Evolutionary conservation across 1,140 invertebrate genomes (phyloP), one percentile per base, ranked within the genome.

Genomic region (Mylabris phalerata): DNA sequence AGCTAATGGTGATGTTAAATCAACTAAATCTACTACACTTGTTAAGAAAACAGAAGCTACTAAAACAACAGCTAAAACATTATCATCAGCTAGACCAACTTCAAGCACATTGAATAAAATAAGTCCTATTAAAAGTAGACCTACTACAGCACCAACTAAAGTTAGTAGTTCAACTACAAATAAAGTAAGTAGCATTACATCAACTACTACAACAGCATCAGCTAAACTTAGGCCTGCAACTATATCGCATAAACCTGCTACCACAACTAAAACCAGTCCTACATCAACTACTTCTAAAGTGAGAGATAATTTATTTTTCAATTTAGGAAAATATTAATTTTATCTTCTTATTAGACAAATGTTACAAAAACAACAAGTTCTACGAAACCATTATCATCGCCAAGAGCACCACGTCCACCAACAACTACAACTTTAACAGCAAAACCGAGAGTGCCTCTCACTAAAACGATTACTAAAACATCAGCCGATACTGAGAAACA

Each of bases 401-500:
- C 55, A 19, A 51, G 26, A 55, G 45, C 27, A 41, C 50, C 68
- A 48, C 50, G 26, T 26, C 55, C 32, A 54, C 57, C 54, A 42
- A 26, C 56, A 64, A 52, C 63, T 47, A 60, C 71, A 38, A 56
- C 61, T 32, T 50, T 71, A 13, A 64, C 72, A 26, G 63, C 73
- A 7, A 74, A 69, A 67, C 64, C 73, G 2, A 65, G 60, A 40
- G 60, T 65, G 43, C 57, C 67, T 6, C 42, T 61, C 13, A 64
- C 59, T 1, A 66, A 56, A 42, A 65, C 66, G 10, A 57, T 62
- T 9, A 57, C 62, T 3, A 68, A 66, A 55, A 61, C 60, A 25
- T 49, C 59, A 39, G 32, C 77, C 0, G 72, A 79, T 56, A 74
- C 75, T 9, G 80, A 83, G 24, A 83, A 82, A 57, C 77, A 81